A percentile compares a stretch with the other conserved stretches of the same genome.
phyloP scores from a whole-genome alignment of 2,888 invertebrate genomes.

The Dryobotodes eremita region DNA sequence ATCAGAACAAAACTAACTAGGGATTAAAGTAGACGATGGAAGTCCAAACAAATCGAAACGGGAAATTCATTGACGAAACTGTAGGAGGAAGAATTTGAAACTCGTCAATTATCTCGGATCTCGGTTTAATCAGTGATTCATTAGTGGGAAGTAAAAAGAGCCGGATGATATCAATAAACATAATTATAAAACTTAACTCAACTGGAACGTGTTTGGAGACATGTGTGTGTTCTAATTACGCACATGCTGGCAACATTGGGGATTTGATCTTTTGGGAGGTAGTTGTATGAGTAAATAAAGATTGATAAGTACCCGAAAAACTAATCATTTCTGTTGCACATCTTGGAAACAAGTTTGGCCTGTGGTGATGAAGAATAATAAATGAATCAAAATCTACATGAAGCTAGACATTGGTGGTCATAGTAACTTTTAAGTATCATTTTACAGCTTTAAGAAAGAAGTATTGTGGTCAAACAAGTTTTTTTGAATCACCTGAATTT shows the following conservation, averaged over 20 bases:
- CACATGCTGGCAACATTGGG: conserved; percentile 21
- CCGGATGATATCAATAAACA: conserved; percentile 61
- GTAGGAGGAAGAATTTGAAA: conserved; percentile 27
- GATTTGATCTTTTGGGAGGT: neutral
- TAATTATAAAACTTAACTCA: conserved; percentile 43
- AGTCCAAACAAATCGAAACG: conserved; percentile 1
- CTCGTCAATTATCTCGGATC: conserved; percentile 35
- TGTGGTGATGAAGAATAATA: neutral
- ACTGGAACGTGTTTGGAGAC: conserved; percentile 37
- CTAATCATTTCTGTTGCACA: neutral
- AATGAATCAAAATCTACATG: neutral
- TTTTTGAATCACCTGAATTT: neutral
- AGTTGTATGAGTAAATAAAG: conserved; percentile 12
- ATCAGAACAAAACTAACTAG: neutral
- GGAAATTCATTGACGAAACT: conserved; percentile 27
- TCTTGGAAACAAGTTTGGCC: neutral
- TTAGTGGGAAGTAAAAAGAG: conserved; percentile 48
- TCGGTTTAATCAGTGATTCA: conserved; percentile 52
- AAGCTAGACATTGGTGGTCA: neutral
- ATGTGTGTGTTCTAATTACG: conserved; percentile 50
- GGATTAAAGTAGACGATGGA: neutral
- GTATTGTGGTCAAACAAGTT: neutral
- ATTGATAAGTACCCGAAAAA: neutral
- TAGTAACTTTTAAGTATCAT: neutral
- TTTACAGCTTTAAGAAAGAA: neutral